Evolutionary conservation across 1,140 invertebrate species (phyloP).

Genomic region (Diachasma alloeum): DNA sequence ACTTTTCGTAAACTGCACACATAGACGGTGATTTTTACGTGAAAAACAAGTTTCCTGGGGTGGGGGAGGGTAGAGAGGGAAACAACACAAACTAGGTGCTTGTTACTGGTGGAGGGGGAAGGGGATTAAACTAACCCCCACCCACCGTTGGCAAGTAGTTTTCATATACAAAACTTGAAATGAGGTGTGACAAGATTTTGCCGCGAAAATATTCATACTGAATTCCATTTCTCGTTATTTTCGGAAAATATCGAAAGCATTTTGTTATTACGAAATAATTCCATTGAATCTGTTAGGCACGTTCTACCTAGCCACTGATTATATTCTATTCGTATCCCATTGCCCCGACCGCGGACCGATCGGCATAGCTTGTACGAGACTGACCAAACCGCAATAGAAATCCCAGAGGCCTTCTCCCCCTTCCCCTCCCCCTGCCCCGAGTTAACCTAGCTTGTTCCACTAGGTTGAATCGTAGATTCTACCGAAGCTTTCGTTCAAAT

Average conservation of each 20-base stretch:
- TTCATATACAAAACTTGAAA: background rate
- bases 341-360: background rate
- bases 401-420: background rate
- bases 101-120: too few species aligned
- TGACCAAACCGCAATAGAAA: conserved; percentile 15
- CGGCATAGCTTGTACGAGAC: background rate
- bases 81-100: background rate
- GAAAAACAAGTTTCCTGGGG: background rate
- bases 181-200: background rate
- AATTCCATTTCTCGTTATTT: background rate
- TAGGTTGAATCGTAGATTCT: background rate
- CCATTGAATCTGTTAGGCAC: conserved; percentile 1
- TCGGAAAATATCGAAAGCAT: background rate
- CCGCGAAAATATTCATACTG: background rate
- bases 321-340: conserved; percentile 21
- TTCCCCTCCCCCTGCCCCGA: background rate
- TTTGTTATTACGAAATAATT: background rate
- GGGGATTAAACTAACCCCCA: conserved; percentile 1
- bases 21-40: conserved; percentile 19
- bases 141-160: background rate
- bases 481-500: background rate
- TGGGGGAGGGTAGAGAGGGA: background rate
- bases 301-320: conserved; percentile 23
- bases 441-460: background rate
- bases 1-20: conserved; percentile 17